phyloP scores from a whole-genome alignment of 2,797 vertebrate genomes.

The Clamator glandarius region DNA sequence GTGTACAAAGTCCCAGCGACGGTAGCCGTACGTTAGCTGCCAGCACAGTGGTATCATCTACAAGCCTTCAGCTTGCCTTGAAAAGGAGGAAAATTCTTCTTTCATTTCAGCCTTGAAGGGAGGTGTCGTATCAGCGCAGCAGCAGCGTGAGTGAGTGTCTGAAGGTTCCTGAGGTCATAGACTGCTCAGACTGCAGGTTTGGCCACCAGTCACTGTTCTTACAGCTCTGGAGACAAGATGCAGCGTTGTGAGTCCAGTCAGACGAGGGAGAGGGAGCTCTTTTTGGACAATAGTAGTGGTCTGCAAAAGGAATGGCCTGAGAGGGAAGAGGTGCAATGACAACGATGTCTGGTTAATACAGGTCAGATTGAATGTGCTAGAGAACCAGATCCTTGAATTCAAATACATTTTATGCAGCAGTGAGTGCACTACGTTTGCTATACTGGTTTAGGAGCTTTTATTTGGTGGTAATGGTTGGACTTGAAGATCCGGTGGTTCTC shows the following conservation, averaged over 20 bases:
- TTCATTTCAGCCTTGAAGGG: no score
- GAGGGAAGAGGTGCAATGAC: neutral
- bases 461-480: no score
- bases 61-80: neutral
- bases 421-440: neutral
- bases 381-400: neutral
- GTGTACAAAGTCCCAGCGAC: neutral
- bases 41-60: neutral
- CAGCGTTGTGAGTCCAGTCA: no score
- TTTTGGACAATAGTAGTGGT: neutral
- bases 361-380: neutral
- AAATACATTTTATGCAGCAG: neutral
- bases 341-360: neutral
- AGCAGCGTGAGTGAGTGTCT: no score
- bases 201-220: no score
- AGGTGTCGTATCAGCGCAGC: no score
- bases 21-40: conserved; percentile 10
- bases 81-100: neutral
- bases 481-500: no score
- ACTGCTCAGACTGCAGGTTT: no score
- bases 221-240: no score
- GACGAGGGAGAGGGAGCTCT: no score
- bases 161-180: no score
- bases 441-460: neutral
- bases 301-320: neutral